Percentiles rank a stretch among this genome's conserved stretches.
phyloP scores from a whole-genome alignment of 2,888 invertebrate species.

The Eutolmus rufibarbis region DNA sequence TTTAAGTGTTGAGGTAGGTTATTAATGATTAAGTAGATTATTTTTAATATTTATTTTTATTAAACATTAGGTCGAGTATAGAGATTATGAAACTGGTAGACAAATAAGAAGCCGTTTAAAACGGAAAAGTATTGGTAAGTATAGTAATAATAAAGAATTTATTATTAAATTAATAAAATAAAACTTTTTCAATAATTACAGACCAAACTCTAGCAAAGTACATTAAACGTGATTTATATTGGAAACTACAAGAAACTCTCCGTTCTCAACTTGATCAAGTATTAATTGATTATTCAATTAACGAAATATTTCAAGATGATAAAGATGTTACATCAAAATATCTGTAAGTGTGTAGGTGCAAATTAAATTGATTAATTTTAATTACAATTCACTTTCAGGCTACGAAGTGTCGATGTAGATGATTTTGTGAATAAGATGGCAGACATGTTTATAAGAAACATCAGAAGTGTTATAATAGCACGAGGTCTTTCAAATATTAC shows the following conservation, averaged over 20 bases:
- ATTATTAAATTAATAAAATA: neutral
- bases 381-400: neutral
- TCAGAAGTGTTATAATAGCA: neutral
- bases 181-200: neutral
- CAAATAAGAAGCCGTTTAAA: neutral
- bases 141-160: too few relatives aligned
- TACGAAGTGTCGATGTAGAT: neutral
- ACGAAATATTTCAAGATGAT: constrained; percentile 44
- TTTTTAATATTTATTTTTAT: neutral
- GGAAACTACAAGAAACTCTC: constrained; percentile 43
- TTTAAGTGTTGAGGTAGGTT: constrained; percentile 38
- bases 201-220: constrained; percentile 44
- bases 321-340: constrained; percentile 42
- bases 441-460: constrained; percentile 3
- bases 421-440: neutral
- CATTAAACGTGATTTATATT: constrained; percentile 42
- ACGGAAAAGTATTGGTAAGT: constrained; percentile 28
- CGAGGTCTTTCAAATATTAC: neutral
- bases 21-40: neutral
- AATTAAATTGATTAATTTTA: neutral
- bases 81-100: constrained; percentile 2
- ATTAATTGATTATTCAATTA: constrained; percentile 41
- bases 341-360: neutral
- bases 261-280: constrained; percentile 43
- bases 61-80: constrained; percentile 38